These are phyloP conservation scores for Numida meleagris DNA, from an alignment of 2,113 vertebrate genomes.

Conservation along the genomic window DNA sequence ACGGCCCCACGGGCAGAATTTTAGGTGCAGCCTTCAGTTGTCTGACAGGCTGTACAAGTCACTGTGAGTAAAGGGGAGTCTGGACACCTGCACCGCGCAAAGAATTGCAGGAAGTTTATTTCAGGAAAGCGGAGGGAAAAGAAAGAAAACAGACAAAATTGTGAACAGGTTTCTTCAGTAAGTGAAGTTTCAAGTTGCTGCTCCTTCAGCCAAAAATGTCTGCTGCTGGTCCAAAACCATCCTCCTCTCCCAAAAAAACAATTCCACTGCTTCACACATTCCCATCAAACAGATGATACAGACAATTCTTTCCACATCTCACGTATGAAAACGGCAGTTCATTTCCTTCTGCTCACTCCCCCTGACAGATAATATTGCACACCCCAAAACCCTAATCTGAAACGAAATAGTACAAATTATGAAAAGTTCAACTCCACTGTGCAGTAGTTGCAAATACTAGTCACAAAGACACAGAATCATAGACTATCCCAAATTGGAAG, in stretches of 20 bases:
- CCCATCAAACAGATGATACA: constrained; percentile 27
- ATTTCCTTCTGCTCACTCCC: constrained; percentile 19
- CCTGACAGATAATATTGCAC: not conserved
- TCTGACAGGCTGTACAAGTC: constrained; percentile 31
- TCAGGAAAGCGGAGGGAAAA: constrained; percentile 61
- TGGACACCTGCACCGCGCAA: constrained; percentile 68
- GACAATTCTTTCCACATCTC: constrained; percentile 10
- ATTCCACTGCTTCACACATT: not conserved
- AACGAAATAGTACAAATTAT: not conserved
- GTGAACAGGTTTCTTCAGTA: constrained; percentile 66
- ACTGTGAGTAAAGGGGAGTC: constrained; percentile 54
- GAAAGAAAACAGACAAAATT: constrained; percentile 51
- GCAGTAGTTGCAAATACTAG: not conserved
- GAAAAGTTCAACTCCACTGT: not conserved
- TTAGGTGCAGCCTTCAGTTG: constrained; percentile 50
- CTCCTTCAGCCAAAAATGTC: not conserved
- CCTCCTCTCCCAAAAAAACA: constrained; percentile 23
- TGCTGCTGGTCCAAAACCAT: constrained; percentile 57
- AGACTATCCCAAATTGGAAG: too few species aligned
- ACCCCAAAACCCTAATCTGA: not conserved
- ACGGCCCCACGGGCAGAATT: constrained; percentile 28
- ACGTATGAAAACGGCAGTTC: not conserved
- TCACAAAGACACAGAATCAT: not conserved
- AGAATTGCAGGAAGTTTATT: constrained; percentile 74
- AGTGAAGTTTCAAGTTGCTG: constrained; percentile 51